Evolutionary conservation across 1,140 invertebrate genomes (phyloP), one percentile per base, ranked within the genome.

Genomic region (Drosophila malerkotliana): DNA sequence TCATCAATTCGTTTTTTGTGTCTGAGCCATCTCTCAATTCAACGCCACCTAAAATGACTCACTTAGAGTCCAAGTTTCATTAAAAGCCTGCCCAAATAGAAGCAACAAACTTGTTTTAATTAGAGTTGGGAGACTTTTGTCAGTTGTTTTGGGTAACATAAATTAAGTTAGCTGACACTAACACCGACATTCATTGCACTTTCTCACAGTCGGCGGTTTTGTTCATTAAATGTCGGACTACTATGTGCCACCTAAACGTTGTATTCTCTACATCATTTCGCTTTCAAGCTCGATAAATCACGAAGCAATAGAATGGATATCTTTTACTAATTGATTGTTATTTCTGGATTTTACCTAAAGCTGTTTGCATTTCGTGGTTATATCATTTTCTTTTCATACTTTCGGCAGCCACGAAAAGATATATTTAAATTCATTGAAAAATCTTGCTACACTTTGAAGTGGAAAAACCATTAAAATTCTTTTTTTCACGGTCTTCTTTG

Each of bases 141-240:
- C 37, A 9, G n/a, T 60, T 32, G 15, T 39, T 47, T 24, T 12
- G 14, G 48, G 28, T 34, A n/a, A 54, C 52, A 75, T 75, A 80
- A 72, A 77, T 68, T 62, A 66, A 56, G 56, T 21, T 30, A 48
- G 24, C 26, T 37, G 53, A 71, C 71, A 76, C 54, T 75, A 51
- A 76, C 68, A 28, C 26, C 28, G 53, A 71, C 71, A 76, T 59
- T 75, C 55, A 76, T 75, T 60, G 62, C 56, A 77, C 72, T 77
- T 77, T 77, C 73, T 75, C 73, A 77, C 73, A 77, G 56, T 75
- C 26, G 14, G 4, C 10, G 21, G 18, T 9, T 55, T 24, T 48
- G 32, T 52, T 32, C 15, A 63, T 30, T 63, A 44, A 44, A 44
- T 44, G 41, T 18, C 14, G 41, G 41, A 18, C 41, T 44, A n/a